phyloP scores from a whole-genome alignment of 2,797 vertebrate genomes.

The Heterohyrax brucei region DNA sequence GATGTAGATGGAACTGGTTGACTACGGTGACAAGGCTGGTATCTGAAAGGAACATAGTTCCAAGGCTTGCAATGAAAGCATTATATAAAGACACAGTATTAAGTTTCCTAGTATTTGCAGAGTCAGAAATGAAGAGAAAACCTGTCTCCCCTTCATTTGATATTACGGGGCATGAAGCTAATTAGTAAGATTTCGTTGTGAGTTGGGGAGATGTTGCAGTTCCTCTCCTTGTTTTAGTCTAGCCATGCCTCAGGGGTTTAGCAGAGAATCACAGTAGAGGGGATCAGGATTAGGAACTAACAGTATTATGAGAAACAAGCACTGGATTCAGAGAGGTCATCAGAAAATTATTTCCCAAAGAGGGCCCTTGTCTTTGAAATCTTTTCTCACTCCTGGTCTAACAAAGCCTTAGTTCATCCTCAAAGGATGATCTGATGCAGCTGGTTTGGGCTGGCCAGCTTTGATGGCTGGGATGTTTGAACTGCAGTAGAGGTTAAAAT shows the following conservation, averaged over 20 bases:
- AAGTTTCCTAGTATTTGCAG: not conserved
- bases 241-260: conserved; percentile 35
- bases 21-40: no score
- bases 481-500: conserved; percentile 80
- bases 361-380: conserved; percentile 85
- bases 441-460: conserved; percentile 83
- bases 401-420: conserved; percentile 86
- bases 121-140: conserved; percentile 21
- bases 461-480: conserved; percentile 85
- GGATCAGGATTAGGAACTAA: conserved; percentile 69
- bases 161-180: not conserved
- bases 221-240: conserved; percentile 26
- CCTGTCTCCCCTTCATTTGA: not conserved
- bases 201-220: not conserved
- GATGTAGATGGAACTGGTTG: not conserved
- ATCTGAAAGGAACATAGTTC: not conserved
- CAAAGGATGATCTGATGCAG: conserved; percentile 82
- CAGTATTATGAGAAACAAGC: conserved; percentile 83
- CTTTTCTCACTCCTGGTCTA: conserved; percentile 79
- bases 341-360: conserved; percentile 85
- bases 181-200: not conserved
- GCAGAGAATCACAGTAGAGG: conserved; percentile 37
- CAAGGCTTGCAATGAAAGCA: conserved; percentile 5
- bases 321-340: conserved; percentile 81
- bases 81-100: not conserved